phyloP scores from a whole-genome alignment of 2,888 invertebrate species.

The Seira sanloemensis region DNA sequence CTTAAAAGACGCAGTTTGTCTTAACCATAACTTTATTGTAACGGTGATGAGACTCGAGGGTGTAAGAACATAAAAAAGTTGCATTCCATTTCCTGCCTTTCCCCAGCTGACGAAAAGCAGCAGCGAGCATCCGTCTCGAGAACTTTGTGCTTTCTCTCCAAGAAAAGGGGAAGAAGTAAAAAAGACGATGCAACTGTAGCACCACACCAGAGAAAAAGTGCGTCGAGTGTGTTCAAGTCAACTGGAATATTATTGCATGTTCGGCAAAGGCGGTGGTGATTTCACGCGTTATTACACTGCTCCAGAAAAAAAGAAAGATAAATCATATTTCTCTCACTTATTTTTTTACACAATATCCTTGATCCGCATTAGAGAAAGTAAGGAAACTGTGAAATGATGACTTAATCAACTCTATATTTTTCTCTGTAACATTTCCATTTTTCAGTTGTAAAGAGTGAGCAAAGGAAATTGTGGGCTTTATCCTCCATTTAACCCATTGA shows the following conservation, averaged over 20 bases:
- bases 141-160: not conserved
- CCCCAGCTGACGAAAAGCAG: not conserved
- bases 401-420: conserved; percentile 33
- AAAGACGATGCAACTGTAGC: too few relatives aligned
- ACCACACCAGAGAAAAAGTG: conserved; percentile 37
- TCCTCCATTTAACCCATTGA: too few relatives aligned
- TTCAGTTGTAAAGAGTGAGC: too few relatives aligned
- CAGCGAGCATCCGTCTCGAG: not conserved
- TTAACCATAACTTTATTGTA: too few relatives aligned
- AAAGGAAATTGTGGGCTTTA: too few relatives aligned
- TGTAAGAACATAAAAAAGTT: conserved; percentile 42
- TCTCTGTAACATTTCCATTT: too few relatives aligned
- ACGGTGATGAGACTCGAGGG: conserved; percentile 46
- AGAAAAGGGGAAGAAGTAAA: conserved; percentile 3
- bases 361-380: not conserved
- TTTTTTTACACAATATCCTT: not conserved
- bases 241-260: conserved; percentile 46
- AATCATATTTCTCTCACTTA: conserved; percentile 41
- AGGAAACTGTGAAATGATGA: conserved; percentile 15
- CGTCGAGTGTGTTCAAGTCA: too few relatives aligned
- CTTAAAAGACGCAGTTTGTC: too few relatives aligned
- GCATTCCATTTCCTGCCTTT: too few relatives aligned
- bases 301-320: conserved; percentile 49
- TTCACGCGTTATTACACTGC: conserved; percentile 57
- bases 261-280: conserved; percentile 52